These are phyloP conservation scores for Urophycis tenuis DNA, from an alignment of 2,797 vertebrate genomes.

Conservation along the genomic window DNA sequence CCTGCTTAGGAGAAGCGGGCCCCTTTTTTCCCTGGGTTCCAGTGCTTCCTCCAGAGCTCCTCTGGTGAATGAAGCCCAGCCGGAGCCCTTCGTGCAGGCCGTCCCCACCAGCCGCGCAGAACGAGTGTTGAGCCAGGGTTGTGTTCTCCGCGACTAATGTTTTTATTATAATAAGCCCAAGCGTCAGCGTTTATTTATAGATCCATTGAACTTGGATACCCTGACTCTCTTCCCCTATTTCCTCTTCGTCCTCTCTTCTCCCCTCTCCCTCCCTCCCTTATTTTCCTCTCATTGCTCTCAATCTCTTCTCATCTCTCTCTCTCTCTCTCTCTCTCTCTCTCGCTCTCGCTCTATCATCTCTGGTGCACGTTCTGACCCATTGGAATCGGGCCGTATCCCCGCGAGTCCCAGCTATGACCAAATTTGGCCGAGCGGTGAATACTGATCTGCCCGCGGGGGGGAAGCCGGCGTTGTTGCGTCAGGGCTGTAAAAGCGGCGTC, in stretches of 20 bases:
- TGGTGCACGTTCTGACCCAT: constrained; percentile 75
- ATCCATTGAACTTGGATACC: constrained; percentile 65
- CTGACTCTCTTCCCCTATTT: constrained; percentile 24
- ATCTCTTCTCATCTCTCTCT: constrained; percentile 50
- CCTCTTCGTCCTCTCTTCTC: background rate
- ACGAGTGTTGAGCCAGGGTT: no score
- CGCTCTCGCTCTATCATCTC: constrained; percentile 52
- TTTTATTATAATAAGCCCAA: constrained; percentile 42
- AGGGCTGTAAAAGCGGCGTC: constrained; percentile 43
- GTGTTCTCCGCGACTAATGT: constrained; percentile 38
- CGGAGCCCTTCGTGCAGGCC: constrained; percentile 23
- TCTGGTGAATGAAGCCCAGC: constrained; percentile 8
- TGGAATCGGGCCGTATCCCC: constrained; percentile 76
- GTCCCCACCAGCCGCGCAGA: no score
- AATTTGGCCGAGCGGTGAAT: constrained; percentile 80
- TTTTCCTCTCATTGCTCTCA: constrained; percentile 56
- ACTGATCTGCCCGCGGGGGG: constrained; percentile 68
- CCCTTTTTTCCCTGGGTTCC: constrained; percentile 26
- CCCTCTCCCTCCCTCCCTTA: background rate
- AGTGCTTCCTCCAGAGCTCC: background rate
- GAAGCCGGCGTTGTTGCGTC: constrained; percentile 71
- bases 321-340: background rate
- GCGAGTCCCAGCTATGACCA: constrained; percentile 75
- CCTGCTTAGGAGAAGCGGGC: constrained; percentile 8
- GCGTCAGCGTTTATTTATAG: constrained; percentile 61